A percentile compares a stretch with the other conserved stretches of the same genome.
Evolutionary conservation across 2,888 invertebrate species (phyloP).

Genomic region (Aphidoletes aphidimyza): DNA sequence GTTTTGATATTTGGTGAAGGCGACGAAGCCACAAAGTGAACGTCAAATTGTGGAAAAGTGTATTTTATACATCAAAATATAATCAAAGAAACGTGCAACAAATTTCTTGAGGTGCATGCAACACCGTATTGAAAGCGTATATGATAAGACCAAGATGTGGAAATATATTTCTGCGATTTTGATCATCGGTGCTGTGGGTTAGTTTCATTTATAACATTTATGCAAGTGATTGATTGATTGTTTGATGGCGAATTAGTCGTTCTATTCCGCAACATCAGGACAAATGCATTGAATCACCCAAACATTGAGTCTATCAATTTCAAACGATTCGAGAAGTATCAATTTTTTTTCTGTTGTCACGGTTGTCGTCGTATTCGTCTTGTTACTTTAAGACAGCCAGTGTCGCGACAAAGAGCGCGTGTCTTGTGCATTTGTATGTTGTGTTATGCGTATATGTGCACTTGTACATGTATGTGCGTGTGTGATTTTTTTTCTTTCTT

Average conservation of each 20-base stretch:
- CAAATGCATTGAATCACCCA: no score
- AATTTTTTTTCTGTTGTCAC: not conserved
- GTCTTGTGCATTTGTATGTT: constrained; percentile 31
- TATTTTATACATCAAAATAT: not conserved
- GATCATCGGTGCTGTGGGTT: constrained; percentile 11
- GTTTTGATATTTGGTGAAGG: no score
- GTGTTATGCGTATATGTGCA: constrained; percentile 12
- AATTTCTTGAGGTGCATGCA: no score
- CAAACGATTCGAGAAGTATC: not conserved
- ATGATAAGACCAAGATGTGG: not conserved
- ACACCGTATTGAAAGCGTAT: no score
- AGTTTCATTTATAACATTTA: not conserved
- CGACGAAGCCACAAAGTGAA: no score
- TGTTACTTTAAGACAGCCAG: not conserved
- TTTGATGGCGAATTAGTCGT: not conserved
- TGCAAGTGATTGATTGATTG: not conserved
- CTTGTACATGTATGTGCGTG: not conserved
- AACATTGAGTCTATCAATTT: not conserved
- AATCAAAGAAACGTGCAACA: not conserved
- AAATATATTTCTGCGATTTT: not conserved
- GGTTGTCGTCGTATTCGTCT: not conserved
- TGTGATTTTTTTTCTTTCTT: not conserved
- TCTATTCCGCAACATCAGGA: not conserved
- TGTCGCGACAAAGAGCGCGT: constrained; percentile 44
- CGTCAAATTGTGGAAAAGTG: no score